These are phyloP conservation scores for Podarcis siculus DNA, from an alignment of 2,797 vertebrate species.

Conservation along the genomic window DNA sequence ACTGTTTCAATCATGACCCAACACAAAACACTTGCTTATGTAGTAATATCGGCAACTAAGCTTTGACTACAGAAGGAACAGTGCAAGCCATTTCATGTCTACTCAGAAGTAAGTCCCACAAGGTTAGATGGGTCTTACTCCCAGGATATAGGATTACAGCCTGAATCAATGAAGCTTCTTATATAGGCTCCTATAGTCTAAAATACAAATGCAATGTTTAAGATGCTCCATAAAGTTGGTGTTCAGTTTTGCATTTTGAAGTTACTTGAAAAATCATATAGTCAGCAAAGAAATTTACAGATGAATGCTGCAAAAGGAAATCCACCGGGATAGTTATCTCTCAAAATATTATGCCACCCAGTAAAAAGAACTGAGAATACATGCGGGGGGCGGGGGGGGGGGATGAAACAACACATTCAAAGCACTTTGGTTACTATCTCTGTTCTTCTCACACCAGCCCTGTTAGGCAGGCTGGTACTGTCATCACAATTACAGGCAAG, in stretches of 20 bases:
- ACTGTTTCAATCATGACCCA: constrained; percentile 6
- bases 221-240: background rate
- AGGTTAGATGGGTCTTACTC: background rate
- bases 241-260: background rate
- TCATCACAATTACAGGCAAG: background rate
- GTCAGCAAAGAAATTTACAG: background rate
- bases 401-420: background rate
- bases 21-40: background rate
- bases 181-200: rapidly evolving
- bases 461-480: background rate
- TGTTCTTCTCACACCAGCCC: background rate
- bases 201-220: background rate
- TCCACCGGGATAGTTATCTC: background rate
- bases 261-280: background rate
- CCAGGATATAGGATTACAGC: background rate
- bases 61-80: background rate
- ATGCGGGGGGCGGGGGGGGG: too few relatives aligned
- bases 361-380: background rate
- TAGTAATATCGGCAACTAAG: background rate
- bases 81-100: background rate
- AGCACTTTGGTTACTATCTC: background rate
- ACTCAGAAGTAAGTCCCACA: background rate
- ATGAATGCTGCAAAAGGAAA: background rate
- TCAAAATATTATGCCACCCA: background rate
- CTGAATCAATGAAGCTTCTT: background rate